Evolutionary conservation across 2,797 vertebrate genomes (phyloP), one percentile per base, ranked within the genome.

Genomic region (Silurus aristotelis): DNA sequence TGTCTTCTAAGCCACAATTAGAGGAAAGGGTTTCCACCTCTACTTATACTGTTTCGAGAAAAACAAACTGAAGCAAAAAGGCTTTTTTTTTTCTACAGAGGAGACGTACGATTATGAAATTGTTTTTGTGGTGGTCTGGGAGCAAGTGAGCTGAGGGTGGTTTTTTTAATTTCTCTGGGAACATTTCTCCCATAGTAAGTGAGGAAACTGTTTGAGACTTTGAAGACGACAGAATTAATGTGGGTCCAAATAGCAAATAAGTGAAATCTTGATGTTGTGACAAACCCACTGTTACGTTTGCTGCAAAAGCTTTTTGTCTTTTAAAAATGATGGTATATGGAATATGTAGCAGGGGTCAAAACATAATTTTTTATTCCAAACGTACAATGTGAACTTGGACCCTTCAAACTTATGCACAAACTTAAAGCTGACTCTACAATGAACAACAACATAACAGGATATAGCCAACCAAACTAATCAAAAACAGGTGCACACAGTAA

Each of bases 11-110:
- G 87, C 72, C 66, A 85, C 84, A 19, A 87, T 25, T 61, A 86
- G 85, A 90, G 86, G 87, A 84, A 89, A 85, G 87, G 83, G 84
- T 83, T 87, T 90, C 87, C 2, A 88, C 84, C 87, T 82, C 85
- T 86, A 27, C 77, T 27, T 71, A 71, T 12, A 14, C 66, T 82
- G 87, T 87, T 87, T 88, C 87, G 73, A 84, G 83, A 90, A 90
- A 88, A 89, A 90, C 89, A 90, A 86, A 58, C 66, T 10, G n/a
- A 80, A 58, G 27, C 1, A 64, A 56, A 60, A 56, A 27, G 20
- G 31, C 52, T 48, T 67, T 77, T 31, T 88, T 64, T 31, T 88
- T 66, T 79, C 56, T 31, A 73, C n/a, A 85, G 43, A 4, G 70
- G 38, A 38, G 38, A 52, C 48, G 1, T 52, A 10, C 3, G 20